These are phyloP conservation scores for Glyptemys insculpta DNA, from an alignment of 2,797 vertebrate genomes.

Conservation along the genomic window DNA sequence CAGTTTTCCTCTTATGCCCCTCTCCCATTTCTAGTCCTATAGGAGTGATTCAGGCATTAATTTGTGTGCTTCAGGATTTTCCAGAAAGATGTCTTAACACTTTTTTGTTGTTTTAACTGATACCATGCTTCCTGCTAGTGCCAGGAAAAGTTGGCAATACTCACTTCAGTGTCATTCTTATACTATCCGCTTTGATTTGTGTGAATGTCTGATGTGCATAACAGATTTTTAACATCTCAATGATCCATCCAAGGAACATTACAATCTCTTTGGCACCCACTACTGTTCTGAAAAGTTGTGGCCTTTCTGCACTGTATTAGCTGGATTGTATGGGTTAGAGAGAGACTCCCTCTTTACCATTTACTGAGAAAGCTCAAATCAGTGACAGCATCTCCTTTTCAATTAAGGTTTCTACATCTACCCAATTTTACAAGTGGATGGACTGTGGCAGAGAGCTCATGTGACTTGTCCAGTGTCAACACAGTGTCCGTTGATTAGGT, in stretches of 20 bases:
- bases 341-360: neutral
- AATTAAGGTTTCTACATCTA: neutral
- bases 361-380: neutral
- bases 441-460: neutral
- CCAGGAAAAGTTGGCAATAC: neutral
- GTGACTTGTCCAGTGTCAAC: constrained; percentile 27
- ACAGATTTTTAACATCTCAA: neutral
- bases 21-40: neutral
- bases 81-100: neutral
- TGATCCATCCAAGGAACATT: neutral
- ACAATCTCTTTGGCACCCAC: neutral
- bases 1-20: neutral
- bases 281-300: neutral
- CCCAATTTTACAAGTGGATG: neutral
- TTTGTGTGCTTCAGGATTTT: neutral
- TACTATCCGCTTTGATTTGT: neutral
- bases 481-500: neutral
- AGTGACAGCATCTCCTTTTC: neutral
- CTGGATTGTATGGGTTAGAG: neutral
- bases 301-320: neutral
- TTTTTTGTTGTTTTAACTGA: neutral
- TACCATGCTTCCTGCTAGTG: neutral
- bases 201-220: neutral
- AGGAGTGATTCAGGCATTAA: neutral
- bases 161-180: neutral